Conservation (phyloP, 1,140 invertebrate genomes). For the Philotrypesis tridentata region DNA sequence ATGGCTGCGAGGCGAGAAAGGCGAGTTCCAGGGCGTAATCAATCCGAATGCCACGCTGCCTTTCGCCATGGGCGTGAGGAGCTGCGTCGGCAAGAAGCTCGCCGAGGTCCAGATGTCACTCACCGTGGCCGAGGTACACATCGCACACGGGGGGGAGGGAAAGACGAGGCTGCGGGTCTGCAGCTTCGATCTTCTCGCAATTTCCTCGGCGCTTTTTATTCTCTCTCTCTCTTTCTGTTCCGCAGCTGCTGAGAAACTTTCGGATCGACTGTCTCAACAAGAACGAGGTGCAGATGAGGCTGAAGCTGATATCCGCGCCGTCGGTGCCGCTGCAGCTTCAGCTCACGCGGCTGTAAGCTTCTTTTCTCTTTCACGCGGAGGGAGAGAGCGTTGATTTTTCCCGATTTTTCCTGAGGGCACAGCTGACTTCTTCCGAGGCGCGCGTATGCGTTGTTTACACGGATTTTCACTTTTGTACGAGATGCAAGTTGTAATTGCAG, state of each 20-base stretch:
- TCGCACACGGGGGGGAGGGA: too few relatives aligned
- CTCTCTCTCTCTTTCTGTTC: conserved; percentile 42
- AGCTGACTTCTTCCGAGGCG: too few relatives aligned
- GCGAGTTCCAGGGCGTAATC: conserved; percentile 69
- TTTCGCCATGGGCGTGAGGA: conserved; percentile 86
- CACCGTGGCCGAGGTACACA: conserved; percentile 78
- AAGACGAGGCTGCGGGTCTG: too few relatives aligned
- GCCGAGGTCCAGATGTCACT: conserved; percentile 84
- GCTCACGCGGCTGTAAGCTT: conserved; percentile 51
- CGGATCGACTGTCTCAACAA: conserved; percentile 72
- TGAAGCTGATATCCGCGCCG: conserved; percentile 77
- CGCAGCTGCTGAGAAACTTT: conserved; percentile 73
- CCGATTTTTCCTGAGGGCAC: too few relatives aligned
- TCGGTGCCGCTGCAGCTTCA: conserved; percentile 72
- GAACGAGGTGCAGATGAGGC: conserved; percentile 71
- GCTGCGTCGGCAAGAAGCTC: conserved; percentile 87
- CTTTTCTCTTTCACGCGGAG: too few relatives aligned
- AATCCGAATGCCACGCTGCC: conserved; percentile 84
- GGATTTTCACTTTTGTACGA: too few relatives aligned
- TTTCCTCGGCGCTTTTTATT: conserved; percentile 2
- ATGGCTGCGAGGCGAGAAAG: conserved; percentile 79
- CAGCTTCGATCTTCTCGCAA: background rate
- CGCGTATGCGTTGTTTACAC: too few relatives aligned
- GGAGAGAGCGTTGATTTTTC: too few relatives aligned
- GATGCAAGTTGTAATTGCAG: too few relatives aligned